phyloP scores from a whole-genome alignment of 1,140 invertebrate genomes.

The Reticulitermes speratus region DNA sequence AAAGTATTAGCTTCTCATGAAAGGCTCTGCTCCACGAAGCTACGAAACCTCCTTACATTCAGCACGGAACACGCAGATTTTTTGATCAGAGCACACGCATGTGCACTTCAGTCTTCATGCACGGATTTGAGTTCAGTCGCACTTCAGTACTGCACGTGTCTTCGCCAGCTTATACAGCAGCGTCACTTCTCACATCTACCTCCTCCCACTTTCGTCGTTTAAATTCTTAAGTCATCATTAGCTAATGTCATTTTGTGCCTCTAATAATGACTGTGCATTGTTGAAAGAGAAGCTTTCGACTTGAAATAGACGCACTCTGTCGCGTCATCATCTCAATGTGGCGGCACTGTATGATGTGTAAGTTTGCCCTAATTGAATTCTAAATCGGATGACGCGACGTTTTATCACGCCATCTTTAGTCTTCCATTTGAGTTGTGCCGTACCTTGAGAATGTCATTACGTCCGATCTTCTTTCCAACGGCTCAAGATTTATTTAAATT shows the following conservation, averaged over 20 bases:
- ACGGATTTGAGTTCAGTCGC: no score
- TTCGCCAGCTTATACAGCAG: no score
- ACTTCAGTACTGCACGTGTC: no score
- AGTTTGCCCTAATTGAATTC: constrained; percentile 4
- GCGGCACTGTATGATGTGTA: background rate
- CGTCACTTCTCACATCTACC: background rate
- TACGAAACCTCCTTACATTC: no score
- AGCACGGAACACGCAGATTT: no score
- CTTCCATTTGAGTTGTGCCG: background rate
- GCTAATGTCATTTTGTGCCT: constrained; percentile 10
- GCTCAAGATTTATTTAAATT: no score
- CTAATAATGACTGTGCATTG: constrained; percentile 11
- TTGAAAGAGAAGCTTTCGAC: constrained; percentile 18
- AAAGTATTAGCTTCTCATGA: no score
- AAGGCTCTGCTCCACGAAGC: no score
- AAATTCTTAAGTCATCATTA: constrained; percentile 19
- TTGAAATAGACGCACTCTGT: constrained; percentile 9
- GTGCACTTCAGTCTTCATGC: no score
- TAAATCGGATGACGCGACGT: background rate
- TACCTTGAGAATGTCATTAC: background rate
- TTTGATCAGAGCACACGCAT: no score
- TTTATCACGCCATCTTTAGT: background rate
- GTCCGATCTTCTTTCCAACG: background rate
- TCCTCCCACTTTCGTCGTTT: background rate
- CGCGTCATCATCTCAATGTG: background rate